These are phyloP conservation scores for Rhamphomyia laevipes DNA, from an alignment of 2,888 invertebrate genomes.

Conservation along the genomic window DNA sequence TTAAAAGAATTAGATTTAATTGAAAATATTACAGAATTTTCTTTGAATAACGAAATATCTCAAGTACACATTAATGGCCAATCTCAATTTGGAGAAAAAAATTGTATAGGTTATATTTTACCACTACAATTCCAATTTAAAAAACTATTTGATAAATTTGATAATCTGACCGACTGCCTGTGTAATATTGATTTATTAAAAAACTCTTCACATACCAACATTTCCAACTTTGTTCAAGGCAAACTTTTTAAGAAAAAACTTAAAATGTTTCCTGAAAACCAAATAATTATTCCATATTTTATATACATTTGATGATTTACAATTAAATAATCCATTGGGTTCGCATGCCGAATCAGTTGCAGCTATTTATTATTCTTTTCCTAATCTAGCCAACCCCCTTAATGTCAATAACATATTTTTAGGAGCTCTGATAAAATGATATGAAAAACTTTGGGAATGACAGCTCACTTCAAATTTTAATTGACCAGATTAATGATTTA, in stretches of 20 bases:
- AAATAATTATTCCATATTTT: background rate
- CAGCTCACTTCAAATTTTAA: slow-evolving; percentile 4
- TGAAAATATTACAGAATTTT: no score
- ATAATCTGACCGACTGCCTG: no score
- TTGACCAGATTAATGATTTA: slow-evolving; percentile 4
- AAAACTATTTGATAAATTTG: no score
- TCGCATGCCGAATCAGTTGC: background rate
- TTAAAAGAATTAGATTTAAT: no score
- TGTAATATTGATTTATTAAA: no score
- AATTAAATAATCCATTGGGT: background rate
- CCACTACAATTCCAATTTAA: no score
- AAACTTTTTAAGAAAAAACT: background rate
- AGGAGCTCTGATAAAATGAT: background rate
- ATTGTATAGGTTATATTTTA: no score
- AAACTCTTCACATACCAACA: no score
- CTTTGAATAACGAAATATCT: no score
- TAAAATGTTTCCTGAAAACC: background rate
- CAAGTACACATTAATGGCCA: no score
- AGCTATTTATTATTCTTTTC: background rate
- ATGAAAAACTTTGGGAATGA: slow-evolving; percentile 10
- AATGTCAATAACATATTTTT: background rate
- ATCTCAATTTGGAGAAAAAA: no score
- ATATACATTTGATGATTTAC: background rate
- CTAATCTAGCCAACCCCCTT: background rate
- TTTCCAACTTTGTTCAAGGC: background rate